These are phyloP conservation scores for Malurus cyaneus DNA, from an alignment of 2,113 vertebrate genomes.

Conservation along the genomic window DNA sequence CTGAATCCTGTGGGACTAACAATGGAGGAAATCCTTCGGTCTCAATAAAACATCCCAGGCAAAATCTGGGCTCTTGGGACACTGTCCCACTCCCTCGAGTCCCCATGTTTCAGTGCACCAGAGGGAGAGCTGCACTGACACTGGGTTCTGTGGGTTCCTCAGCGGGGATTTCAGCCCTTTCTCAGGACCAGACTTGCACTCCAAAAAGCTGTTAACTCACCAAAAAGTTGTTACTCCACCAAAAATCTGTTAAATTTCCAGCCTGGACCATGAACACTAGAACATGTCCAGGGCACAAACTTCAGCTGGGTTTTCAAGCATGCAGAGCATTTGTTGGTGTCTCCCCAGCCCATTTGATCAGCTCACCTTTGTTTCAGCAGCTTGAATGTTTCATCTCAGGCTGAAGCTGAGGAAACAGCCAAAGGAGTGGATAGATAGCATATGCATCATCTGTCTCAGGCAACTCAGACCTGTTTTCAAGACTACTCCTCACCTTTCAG, in stretches of 20 bases:
- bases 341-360: neutral
- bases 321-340: neutral
- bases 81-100: fast-evolving
- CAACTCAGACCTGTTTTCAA: neutral
- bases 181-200: neutral
- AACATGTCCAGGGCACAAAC: neutral
- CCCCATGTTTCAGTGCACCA: fast-evolving
- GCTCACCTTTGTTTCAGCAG: neutral
- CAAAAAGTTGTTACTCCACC: neutral
- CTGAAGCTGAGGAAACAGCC: neutral
- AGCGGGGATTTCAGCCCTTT: neutral
- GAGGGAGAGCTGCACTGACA: neutral
- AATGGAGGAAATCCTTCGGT: neutral
- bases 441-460: neutral
- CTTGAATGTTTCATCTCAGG: neutral
- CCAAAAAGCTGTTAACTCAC: neutral
- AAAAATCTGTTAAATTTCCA: neutral
- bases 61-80: neutral
- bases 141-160: neutral
- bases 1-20: neutral
- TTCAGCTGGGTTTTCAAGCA: neutral
- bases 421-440: neutral
- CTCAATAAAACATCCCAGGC: neutral
- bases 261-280: neutral
- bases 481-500: neutral